Base-by-base conservation (phyloP, 2,797 vertebrate species). In the Microctenopoma stevenorrisi region DNA sequence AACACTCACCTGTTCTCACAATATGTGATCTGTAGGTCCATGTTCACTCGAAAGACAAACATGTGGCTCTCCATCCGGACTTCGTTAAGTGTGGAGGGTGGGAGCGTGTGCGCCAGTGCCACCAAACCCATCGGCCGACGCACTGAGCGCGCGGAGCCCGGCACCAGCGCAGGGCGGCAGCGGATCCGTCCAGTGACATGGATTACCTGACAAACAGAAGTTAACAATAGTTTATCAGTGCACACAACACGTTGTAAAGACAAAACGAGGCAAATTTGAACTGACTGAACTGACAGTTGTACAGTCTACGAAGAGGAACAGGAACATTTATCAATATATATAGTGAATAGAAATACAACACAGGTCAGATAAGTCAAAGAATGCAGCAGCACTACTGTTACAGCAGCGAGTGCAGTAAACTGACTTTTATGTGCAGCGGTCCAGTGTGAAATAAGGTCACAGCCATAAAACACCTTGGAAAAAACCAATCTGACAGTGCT, bases 31-130 rank as follows among this genome's bases (percentile, higher is more conserved):
- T 96, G 96, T 43, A 97, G 93, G 70, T 95, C 95, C 94, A 97
- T 95, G 92, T 95, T 96, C 84, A 97, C 95, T 16, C 96, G 93
- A 82, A 96, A 96, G 72, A 97, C 96, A 46, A 97, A 95, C 95
- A 95, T 96, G 10, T 97, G 93, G 71, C 95, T 95, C 65, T 97
- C 96, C 57, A 97, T 96, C 15, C 96, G 95, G 71, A 97, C 95
- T 88, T 97, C 96, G 9, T 95, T 95, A 47, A 96, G 94, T 0
- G 95, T 95, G 82, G 96, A 95, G 0, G 96, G 96, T 0, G 96
- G 96, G 59, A 97, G 88, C 0, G 96, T 95, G 92, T 97, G 96
- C 1, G 95, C 96, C 15, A 97, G 90, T 0, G 94, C 95, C 25
- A 96, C 95, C 25, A 97, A 85, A 47, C 96, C 96, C 91, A 97